Conservation (phyloP, 2,888 invertebrate genomes). For the Ceramica pisi region DNA sequence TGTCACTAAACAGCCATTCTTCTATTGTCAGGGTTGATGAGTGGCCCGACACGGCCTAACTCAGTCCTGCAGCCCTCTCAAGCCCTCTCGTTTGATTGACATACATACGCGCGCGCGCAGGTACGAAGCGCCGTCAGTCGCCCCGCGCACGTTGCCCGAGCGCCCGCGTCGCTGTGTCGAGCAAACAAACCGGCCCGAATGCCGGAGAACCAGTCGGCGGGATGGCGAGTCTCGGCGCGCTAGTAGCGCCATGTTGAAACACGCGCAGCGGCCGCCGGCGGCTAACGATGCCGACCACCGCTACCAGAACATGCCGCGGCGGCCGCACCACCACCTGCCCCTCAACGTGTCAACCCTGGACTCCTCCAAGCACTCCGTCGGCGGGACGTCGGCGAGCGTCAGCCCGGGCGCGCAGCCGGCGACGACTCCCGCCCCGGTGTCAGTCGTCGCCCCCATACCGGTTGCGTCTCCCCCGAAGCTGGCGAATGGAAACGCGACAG, state of each 20-base stretch:
- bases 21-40: conserved; percentile 76
- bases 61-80: conserved; percentile 73
- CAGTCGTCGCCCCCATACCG: conserved; percentile 79
- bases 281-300: conserved; percentile 89
- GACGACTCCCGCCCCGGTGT: conserved; percentile 70
- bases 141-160: conserved; percentile 77
- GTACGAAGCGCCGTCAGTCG: conserved; percentile 78
- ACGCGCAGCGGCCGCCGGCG: conserved; percentile 92
- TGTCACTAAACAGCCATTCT: conserved; percentile 62
- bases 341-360: conserved; percentile 93
- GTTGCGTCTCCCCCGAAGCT: conserved; percentile 86
- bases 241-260: conserved; percentile 93
- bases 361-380: conserved; percentile 92
- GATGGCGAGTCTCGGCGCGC: conserved; percentile 85
- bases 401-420: conserved; percentile 89
- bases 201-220: conserved; percentile 85
- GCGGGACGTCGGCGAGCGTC: conserved; percentile 90
- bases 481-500: conserved; percentile 90
- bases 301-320: conserved; percentile 91
- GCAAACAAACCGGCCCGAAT: conserved; percentile 78
- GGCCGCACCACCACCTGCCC: conserved; percentile 92
- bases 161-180: conserved; percentile 73
- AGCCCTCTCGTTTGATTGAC: conserved; percentile 82
- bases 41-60: conserved; percentile 61
- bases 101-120: conserved; percentile 82